Percentiles rank a stretch among this genome's conserved stretches.
These are phyloP conservation scores for Spinus olivaceus DNA, from an alignment of 2,797 vertebrate genomes.

Conservation along the genomic window DNA sequence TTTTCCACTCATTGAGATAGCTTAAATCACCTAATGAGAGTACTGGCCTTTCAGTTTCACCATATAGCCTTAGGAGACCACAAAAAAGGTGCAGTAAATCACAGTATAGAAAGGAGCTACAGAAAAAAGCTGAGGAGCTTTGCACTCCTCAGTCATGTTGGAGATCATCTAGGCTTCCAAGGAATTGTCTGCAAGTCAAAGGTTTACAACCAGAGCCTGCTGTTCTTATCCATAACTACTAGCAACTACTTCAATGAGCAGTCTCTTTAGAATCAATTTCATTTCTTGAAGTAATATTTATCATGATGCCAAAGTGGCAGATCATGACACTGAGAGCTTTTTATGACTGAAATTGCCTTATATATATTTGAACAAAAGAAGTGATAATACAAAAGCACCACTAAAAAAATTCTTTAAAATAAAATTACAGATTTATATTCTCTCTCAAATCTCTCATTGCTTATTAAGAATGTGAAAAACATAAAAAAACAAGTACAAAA, in stretches of 20 bases:
- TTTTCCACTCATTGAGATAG: not conserved
- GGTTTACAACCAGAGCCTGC: not conserved
- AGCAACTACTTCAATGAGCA: not conserved
- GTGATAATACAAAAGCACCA: not conserved
- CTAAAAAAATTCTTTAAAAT: not conserved
- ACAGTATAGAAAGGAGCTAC: not conserved
- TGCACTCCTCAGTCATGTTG: not conserved
- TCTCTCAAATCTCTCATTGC: not conserved
- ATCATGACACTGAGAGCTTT: not conserved
- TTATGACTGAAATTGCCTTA: not conserved
- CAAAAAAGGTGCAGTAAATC: not conserved
- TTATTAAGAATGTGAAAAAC: not conserved
- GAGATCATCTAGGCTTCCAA: not conserved
- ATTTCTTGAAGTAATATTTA: not conserved
- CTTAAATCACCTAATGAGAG: not conserved
- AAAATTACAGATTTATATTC: not conserved
- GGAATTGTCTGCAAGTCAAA: not conserved
- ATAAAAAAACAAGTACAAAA: not conserved
- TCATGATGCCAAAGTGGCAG: not conserved
- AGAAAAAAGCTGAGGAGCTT: not conserved
- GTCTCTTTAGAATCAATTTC: not conserved
- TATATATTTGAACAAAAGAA: not conserved
- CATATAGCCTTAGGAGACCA: not conserved
- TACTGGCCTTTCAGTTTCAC: not conserved
- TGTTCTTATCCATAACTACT: not conserved